Percentiles rank a stretch among this genome's conserved stretches.
phyloP scores from a whole-genome alignment of 2,888 invertebrate genomes.

The Margaritifera margaritifera region DNA sequence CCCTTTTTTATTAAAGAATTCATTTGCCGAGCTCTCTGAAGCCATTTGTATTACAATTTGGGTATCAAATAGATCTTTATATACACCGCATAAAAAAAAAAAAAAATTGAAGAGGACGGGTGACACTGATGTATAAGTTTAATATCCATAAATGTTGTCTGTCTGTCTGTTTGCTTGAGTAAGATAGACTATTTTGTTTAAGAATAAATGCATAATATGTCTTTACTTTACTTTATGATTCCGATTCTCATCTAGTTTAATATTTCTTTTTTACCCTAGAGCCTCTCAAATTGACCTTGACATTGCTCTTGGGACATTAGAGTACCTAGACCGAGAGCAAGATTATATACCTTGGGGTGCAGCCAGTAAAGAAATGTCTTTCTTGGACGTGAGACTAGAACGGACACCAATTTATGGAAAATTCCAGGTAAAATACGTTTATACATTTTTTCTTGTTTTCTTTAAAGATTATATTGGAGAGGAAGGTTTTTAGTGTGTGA shows the following conservation, averaged over 20 bases:
- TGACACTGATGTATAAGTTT: neutral
- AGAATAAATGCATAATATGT: too few species aligned
- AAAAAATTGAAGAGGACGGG: neutral
- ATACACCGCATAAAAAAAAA: too few species aligned
- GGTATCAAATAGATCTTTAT: too few species aligned
- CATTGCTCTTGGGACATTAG: slow-evolving; percentile 34
- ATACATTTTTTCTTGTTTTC: too few species aligned
- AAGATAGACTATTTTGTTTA: too few species aligned
- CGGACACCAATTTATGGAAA: slow-evolving; percentile 34
- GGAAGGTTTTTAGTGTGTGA: too few species aligned
- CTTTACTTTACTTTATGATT: too few species aligned
- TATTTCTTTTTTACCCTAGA: slow-evolving; percentile 11
- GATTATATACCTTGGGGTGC: slow-evolving; percentile 46
- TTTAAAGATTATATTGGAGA: too few species aligned
- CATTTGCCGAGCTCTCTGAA: too few species aligned
- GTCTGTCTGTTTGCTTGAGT: too few species aligned
- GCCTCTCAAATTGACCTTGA: slow-evolving; percentile 29
- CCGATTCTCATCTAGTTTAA: neutral
- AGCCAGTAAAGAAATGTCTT: slow-evolving; percentile 26
- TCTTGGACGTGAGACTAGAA: slow-evolving; percentile 20
- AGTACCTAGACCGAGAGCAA: slow-evolving; percentile 37
- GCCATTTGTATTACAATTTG: too few species aligned
- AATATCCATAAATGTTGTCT: neutral
- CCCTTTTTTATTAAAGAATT: too few species aligned
- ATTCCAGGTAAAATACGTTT: slow-evolving; percentile 32